Evolutionary conservation across 2,113 vertebrate species (phyloP).

Genomic region (Oryzias curvinotus): DNA sequence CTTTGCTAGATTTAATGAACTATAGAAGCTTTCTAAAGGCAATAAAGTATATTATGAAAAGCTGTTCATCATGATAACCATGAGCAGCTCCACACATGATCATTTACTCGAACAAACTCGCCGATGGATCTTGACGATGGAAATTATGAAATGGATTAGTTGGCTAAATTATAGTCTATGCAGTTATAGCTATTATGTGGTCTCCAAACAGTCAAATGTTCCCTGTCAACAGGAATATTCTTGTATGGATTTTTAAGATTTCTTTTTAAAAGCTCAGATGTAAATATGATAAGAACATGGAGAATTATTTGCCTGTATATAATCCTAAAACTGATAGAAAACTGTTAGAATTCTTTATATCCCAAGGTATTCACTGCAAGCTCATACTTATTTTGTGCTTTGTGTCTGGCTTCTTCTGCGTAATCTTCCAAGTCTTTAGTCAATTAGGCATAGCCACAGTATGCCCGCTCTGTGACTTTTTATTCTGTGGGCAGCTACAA

Average conservation of each 20-base stretch:
- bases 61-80: not conserved
- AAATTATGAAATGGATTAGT: slow-evolving; percentile 13
- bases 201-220: slow-evolving; percentile 4
- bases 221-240: slow-evolving; percentile 15
- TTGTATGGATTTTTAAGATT: slow-evolving; percentile 24
- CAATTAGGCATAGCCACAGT: slow-evolving; percentile 45
- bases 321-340: slow-evolving; percentile 24
- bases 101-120: slow-evolving; percentile 4
- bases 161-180: slow-evolving; percentile 7
- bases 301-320: slow-evolving; percentile 20
- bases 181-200: slow-evolving; percentile 1
- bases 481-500: slow-evolving; percentile 35
- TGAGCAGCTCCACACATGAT: slow-evolving; percentile 9
- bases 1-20: no score
- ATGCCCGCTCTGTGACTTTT: slow-evolving; percentile 28
- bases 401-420: slow-evolving; percentile 18
- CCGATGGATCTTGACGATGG: slow-evolving; percentile 2
- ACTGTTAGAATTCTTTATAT: slow-evolving; percentile 35
- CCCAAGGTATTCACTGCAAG: slow-evolving; percentile 21
- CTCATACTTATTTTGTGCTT: slow-evolving; percentile 22
- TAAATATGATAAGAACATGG: slow-evolving; percentile 28
- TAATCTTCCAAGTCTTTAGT: slow-evolving; percentile 46
- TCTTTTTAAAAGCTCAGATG: slow-evolving; percentile 39
- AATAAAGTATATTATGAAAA: no score
- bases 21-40: no score